These are phyloP conservation scores for Tenebrosternarchus preto DNA, from an alignment of 2,113 vertebrate species.

Conservation along the genomic window DNA sequence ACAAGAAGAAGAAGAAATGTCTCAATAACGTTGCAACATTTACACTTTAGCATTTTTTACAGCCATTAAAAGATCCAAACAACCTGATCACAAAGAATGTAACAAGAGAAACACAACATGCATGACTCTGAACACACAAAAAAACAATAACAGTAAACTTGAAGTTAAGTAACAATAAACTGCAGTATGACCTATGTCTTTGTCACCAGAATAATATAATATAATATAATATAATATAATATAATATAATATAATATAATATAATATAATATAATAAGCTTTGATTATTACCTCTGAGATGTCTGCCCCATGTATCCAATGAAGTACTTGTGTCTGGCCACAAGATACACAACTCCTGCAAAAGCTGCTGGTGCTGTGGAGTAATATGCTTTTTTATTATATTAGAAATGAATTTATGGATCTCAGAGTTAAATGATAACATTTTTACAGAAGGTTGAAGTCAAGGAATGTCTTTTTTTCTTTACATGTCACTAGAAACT, in stretches of 20 bases:
- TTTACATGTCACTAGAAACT: background rate
- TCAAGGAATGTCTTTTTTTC: too few species aligned
- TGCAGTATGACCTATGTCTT: too few species aligned
- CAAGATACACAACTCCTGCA: slow-evolving; percentile 88
- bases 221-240: background rate
- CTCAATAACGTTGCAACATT: background rate
- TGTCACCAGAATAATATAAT: background rate
- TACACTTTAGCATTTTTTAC: too few species aligned
- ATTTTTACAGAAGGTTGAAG: too few species aligned
- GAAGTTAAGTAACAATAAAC: background rate
- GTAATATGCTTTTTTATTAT: background rate
- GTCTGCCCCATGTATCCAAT: slow-evolving; percentile 91
- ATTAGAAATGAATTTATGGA: background rate
- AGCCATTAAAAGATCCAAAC: too few species aligned
- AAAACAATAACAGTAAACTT: background rate
- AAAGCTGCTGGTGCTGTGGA: slow-evolving; percentile 86
- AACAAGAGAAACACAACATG: too few species aligned
- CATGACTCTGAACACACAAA: background rate
- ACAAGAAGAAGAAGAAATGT: background rate
- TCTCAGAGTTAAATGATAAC: background rate
- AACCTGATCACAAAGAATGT: too few species aligned
- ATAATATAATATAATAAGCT: background rate
- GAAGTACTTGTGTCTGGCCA: slow-evolving; percentile 94
- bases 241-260: background rate
- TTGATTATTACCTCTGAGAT: slow-evolving; percentile 82